Evolutionary conservation across 2,888 invertebrate genomes (phyloP), one percentile per base, ranked within the genome.

Genomic region (Drosophila maculinotata): DNA sequence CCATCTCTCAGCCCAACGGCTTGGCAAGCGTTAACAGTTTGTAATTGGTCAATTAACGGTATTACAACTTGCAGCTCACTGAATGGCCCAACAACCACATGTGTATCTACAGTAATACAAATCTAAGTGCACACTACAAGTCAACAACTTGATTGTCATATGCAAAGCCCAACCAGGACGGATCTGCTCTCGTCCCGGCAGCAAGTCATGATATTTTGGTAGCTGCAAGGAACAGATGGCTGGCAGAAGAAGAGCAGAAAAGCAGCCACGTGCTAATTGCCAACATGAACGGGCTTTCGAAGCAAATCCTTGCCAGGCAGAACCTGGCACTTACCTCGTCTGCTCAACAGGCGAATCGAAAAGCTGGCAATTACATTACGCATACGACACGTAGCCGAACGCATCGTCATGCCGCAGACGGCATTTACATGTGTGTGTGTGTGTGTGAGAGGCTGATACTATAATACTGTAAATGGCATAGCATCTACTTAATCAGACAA

Each of bases 281-380:
- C 79, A 59, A 49, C 66, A 54, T 69, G 81, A 76, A 35, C 44
- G 15, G 54, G 31, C 53, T 31, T 42, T 51, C 31, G 39, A 28
- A 39, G 35, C 25, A 14, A 59, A 51, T 45, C 60, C 74, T 45
- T 42, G 31, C 12, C 28, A 12, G 36, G 4, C 44, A 39, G 59
- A 25, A 1, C 7, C 15, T 10, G 12, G 14, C 14, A 10, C 12
- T 17, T n/a, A 12, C 25, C 20, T 20, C 30, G 20, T 12, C 31
- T 45, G 30, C 25, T 56, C 39, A 20, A 26, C 58, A 52, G 52
- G 53, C 49, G 54, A 60, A 60, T 68, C 56, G 64, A 57, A 57
- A 76, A 63, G 81, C 81, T 64, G 71, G 60, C 71, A 79, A 85
- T 85, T 76, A 82, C 65, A 76, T 79, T 85, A 82, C 85, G 65